These are phyloP conservation scores for Metopia argyrocephala DNA, from an alignment of 2,888 invertebrate genomes.

Conservation along the genomic window DNA sequence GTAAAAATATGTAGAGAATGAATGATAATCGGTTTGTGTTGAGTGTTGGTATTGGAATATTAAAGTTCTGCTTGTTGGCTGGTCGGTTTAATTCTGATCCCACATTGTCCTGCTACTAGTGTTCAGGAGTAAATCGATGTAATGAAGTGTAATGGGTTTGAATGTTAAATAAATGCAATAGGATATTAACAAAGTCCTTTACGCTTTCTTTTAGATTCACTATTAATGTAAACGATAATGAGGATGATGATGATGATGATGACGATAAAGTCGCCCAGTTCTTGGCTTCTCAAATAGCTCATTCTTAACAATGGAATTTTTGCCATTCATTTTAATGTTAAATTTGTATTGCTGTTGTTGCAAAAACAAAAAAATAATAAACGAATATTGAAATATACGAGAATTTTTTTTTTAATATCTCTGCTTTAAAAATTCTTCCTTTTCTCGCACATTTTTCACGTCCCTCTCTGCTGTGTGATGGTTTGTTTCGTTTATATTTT, in stretches of 20 bases:
- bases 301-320: conserved; percentile 37
- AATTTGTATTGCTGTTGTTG: too few species aligned
- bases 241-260: not conserved
- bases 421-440: conserved; percentile 37
- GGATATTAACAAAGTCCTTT: not conserved
- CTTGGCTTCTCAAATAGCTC: too few species aligned
- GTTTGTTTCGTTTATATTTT: too few species aligned
- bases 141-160: not conserved
- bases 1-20: conserved; percentile 28
- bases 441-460: not conserved
- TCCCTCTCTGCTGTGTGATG: not conserved
- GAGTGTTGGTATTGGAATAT: not conserved
- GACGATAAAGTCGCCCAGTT: too few species aligned
- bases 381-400: conserved; percentile 52
- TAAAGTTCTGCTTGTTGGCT: not conserved
- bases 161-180: not conserved
- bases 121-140: not conserved
- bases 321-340: conserved; percentile 28
- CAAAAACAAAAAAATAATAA: conserved; percentile 6
- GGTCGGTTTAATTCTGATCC: not conserved
- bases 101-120: not conserved
- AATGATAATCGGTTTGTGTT: not conserved
- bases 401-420: too few species aligned
- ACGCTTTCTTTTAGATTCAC: not conserved
- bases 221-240: not conserved